These are phyloP conservation scores for Chauna torquata DNA, from an alignment of 2,113 vertebrate genomes.

Conservation along the genomic window DNA sequence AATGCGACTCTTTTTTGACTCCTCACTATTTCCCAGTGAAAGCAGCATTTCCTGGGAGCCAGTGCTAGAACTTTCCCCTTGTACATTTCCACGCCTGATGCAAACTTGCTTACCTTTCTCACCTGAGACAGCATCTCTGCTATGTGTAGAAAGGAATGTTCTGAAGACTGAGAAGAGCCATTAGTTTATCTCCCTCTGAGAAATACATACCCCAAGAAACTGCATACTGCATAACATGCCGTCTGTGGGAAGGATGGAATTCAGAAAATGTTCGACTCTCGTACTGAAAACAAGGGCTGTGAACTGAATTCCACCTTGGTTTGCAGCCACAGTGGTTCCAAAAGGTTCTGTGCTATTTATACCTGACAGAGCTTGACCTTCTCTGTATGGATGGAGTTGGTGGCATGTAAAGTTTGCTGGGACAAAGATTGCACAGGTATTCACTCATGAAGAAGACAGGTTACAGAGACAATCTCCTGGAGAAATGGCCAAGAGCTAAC, in stretches of 20 bases:
- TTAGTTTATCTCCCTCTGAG: neutral
- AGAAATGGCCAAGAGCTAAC: neutral
- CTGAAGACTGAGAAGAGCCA: neutral
- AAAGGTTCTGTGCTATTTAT: neutral
- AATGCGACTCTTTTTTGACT: neutral
- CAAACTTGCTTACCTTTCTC: neutral
- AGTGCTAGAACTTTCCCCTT: neutral
- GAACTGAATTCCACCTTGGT: neutral
- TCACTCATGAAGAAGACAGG: neutral
- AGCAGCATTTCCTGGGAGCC: neutral
- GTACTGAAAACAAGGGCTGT: neutral
- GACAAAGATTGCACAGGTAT: neutral
- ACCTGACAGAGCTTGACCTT: neutral
- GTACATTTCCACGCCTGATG: neutral
- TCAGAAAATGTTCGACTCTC: neutral
- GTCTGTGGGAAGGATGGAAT: slow-evolving; percentile 12
- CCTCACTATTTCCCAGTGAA: neutral
- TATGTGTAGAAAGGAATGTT: neutral
- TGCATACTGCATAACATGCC: neutral
- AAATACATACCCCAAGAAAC: neutral
- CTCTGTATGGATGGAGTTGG: neutral
- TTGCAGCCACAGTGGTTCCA: neutral
- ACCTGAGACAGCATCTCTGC: neutral
- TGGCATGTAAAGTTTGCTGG: neutral
- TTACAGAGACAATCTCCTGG: neutral